Percentiles rank a stretch among this genome's conserved stretches.
These are phyloP conservation scores for Endomychus coccineus DNA, from an alignment of 2,888 invertebrate species.

Conservation along the genomic window DNA sequence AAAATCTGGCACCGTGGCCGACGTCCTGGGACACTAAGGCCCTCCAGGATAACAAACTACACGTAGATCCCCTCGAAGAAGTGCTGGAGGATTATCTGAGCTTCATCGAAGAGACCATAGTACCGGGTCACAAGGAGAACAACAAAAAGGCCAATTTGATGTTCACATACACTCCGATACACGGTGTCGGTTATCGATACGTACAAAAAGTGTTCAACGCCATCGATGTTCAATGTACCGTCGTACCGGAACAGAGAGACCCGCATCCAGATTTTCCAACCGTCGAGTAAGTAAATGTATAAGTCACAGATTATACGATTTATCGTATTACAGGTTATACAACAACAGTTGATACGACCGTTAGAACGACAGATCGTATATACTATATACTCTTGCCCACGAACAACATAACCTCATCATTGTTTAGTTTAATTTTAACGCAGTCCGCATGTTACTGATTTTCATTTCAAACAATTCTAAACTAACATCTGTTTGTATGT, in stretches of 20 bases:
- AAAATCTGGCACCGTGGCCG: slow-evolving; percentile 67
- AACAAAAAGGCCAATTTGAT: slow-evolving; percentile 49
- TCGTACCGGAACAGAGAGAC: slow-evolving; percentile 68
- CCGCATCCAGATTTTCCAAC: slow-evolving; percentile 97
- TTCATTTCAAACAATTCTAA: too few species aligned
- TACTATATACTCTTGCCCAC: too few species aligned
- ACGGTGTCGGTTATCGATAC: slow-evolving; percentile 87
- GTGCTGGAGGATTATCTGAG: slow-evolving; percentile 62
- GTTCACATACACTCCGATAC: slow-evolving; percentile 93
- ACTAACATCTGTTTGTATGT: too few species aligned
- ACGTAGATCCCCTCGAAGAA: slow-evolving; percentile 63
- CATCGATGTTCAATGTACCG: slow-evolving; percentile 64
- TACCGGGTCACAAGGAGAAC: slow-evolving; percentile 48
- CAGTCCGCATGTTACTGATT: too few species aligned
- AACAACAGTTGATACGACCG: too few species aligned
- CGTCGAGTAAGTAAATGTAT: slow-evolving; percentile 52
- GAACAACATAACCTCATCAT: too few species aligned
- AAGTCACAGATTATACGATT: too few species aligned
- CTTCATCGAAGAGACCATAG: slow-evolving; percentile 50
- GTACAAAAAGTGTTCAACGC: slow-evolving; percentile 66
- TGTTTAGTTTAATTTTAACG: too few species aligned
- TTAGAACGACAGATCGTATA: too few species aligned
- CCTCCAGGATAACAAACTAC: slow-evolving; percentile 47
- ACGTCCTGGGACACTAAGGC: slow-evolving; percentile 69
- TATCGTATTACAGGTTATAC: too few species aligned